Conservation (phyloP, 2,888 invertebrate species). For the Oscheius onirici region DNA sequence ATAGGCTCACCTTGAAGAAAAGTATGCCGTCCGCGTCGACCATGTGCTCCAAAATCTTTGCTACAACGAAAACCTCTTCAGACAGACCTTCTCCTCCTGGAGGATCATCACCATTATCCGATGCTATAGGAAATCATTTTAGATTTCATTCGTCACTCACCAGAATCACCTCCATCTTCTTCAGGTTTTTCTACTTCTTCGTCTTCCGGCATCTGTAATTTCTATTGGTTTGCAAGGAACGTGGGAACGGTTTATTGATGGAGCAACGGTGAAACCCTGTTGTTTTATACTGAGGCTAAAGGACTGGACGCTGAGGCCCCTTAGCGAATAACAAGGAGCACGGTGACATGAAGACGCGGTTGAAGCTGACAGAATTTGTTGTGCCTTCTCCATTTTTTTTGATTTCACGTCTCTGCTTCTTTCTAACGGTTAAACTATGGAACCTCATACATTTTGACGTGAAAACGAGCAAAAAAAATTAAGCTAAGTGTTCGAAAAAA, state of each 20-base stretch:
- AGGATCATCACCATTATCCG: slow-evolving; percentile 31
- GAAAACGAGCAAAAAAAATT: no score
- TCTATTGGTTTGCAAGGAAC: neutral
- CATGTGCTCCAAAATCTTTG: slow-evolving; percentile 35
- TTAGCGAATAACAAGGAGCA: no score
- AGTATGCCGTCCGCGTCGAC: slow-evolving; percentile 1
- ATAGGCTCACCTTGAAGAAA: neutral
- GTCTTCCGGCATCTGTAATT: neutral
- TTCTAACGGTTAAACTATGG: no score
- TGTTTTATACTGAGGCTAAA: no score
- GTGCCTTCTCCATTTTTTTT: no score
- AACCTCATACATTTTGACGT: no score
- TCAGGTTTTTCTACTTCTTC: neutral
- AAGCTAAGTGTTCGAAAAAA: no score
- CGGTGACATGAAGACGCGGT: no score
- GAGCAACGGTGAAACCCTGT: no score
- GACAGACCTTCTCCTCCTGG: slow-evolving; percentile 40
- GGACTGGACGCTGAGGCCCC: no score
- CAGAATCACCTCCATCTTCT: neutral
- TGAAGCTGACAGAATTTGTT: no score
- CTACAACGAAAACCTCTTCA: slow-evolving; percentile 45
- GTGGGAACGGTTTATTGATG: neutral
- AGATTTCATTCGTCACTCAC: neutral
- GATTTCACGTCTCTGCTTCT: no score
- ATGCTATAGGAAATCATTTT: neutral